Base-by-base conservation (phyloP, 2,888 invertebrate genomes). In the Agrotis exclamationis region DNA sequence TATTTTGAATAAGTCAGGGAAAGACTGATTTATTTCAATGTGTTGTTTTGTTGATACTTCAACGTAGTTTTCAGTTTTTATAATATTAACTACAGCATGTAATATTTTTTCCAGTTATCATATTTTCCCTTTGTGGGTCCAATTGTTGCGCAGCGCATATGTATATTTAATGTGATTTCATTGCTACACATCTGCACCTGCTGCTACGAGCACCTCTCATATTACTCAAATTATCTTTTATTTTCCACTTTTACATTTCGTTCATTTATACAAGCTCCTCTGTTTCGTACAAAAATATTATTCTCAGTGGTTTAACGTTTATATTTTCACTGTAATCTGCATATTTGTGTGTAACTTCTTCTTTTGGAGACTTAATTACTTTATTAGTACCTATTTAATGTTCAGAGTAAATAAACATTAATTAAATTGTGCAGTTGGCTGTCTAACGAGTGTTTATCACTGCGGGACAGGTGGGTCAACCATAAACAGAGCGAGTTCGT, bases 401-500 rank as follows among this genome's bases (percentile, higher is more conserved):
- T 63, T 56, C 44, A 63, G 59, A 48, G 74, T 70, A 77, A 80
- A 84, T 75, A 81, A 74, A 83, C 76, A 76, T 57, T 76, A 67
- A 82, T 84, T 86, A 83, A 83, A 83, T 85, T 74, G 71, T 73
- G 63, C 77, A 74, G 56, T 77, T 77, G 59, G 73, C 67, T 82
- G 70, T 63, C 72, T 71, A 57, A 79, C 50, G 67, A 85, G 85
- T 86, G 86, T 90, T 89, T 89, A 87, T 87, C 85, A 68, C 77
- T 47, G 74, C 76, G 83, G 84, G 88, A 88, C 90, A 90, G 91
- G 91, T 91, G 90, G 85, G 82, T 86, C 80, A 82, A 85, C 82
- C 79, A 87, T 88, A 89, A 89, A 93, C 90, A 91, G 69, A 70
- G 82, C 83, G 87, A 89, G 90, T 91, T 90, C 88, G 87, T 87